These are phyloP conservation scores for Arrhopalites spinosus DNA, from an alignment of 2,888 invertebrate species.

Conservation along the genomic window DNA sequence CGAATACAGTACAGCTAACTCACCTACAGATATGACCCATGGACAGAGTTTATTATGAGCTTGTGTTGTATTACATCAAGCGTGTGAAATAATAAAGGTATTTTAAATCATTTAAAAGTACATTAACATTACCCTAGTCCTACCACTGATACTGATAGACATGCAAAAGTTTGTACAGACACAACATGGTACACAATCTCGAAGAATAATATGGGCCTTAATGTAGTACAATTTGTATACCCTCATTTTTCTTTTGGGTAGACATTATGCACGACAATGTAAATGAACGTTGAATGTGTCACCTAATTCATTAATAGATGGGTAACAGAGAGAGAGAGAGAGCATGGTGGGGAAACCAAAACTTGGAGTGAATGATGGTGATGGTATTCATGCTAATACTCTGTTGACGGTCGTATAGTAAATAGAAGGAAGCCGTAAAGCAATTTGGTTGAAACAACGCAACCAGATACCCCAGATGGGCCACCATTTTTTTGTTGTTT, in stretches of 20 bases:
- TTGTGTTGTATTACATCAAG: too few species aligned
- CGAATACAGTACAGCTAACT: too few species aligned
- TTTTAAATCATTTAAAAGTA: too few species aligned
- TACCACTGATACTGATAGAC: too few species aligned
- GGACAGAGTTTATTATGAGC: too few species aligned
- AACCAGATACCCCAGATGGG: constrained; percentile 22
- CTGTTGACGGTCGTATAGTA: neutral
- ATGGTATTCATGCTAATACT: constrained; percentile 5
- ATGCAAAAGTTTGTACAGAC: too few species aligned
- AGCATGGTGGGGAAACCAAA: neutral
- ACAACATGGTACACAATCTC: too few species aligned
- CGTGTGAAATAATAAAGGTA: too few species aligned
- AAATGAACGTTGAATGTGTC: constrained; percentile 1
- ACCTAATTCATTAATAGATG: constrained; percentile 24
- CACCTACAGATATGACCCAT: too few species aligned
- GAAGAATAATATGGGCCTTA: too few species aligned
- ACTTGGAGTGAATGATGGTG: constrained; percentile 18
- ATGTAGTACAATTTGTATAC: too few species aligned
- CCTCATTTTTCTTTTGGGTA: neutral
- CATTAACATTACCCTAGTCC: too few species aligned
- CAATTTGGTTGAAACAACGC: constrained; percentile 22
- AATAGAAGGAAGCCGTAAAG: constrained; percentile 19
- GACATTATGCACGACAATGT: neutral
- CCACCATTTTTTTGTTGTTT: neutral
- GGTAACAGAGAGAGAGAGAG: constrained; percentile 1